Evolutionary conservation across 1,140 invertebrate species (phyloP).

Genomic region (Helicoverpa zea): DNA sequence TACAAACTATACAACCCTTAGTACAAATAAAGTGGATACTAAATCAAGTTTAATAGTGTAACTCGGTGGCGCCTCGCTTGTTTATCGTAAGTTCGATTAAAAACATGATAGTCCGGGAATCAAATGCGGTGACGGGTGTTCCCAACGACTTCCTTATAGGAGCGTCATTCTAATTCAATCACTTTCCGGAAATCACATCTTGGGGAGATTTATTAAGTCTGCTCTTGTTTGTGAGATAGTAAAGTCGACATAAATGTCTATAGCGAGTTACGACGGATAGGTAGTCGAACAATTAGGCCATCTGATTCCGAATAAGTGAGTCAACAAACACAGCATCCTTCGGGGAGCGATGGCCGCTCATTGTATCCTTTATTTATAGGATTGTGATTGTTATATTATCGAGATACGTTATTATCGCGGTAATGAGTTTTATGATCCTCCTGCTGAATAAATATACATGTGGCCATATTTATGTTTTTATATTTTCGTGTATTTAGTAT

Average conservation of each 20-base stretch:
- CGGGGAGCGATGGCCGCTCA: slow-evolving; percentile 66
- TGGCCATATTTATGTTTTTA: background rate
- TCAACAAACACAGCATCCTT: slow-evolving; percentile 77
- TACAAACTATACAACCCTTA: background rate
- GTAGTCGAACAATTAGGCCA: slow-evolving; percentile 66
- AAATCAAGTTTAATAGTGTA: slow-evolving; percentile 18
- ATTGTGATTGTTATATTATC: slow-evolving; percentile 41
- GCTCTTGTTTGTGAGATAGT: slow-evolving; percentile 69
- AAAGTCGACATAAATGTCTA: slow-evolving; percentile 69
- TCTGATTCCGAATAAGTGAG: slow-evolving; percentile 70
- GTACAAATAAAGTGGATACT: slow-evolving; percentile 4
- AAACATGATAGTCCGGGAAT: slow-evolving; percentile 57
- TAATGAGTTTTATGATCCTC: slow-evolving; percentile 43
- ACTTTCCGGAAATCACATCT: slow-evolving; percentile 75
- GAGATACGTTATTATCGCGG: slow-evolving; percentile 11
- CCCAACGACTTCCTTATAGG: slow-evolving; percentile 63
- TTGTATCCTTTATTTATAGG: slow-evolving; percentile 52
- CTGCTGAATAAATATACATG: slow-evolving; percentile 33
- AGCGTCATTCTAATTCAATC: slow-evolving; percentile 68
- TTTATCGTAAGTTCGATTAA: slow-evolving; percentile 23
- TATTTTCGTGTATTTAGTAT: background rate
- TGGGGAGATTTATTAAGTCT: slow-evolving; percentile 76
- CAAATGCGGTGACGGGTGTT: slow-evolving; percentile 67
- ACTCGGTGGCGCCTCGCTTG: slow-evolving; percentile 16
- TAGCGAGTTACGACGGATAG: slow-evolving; percentile 59